phyloP scores from a whole-genome alignment of 2,113 vertebrate genomes.

The Ammodytes dubius region DNA sequence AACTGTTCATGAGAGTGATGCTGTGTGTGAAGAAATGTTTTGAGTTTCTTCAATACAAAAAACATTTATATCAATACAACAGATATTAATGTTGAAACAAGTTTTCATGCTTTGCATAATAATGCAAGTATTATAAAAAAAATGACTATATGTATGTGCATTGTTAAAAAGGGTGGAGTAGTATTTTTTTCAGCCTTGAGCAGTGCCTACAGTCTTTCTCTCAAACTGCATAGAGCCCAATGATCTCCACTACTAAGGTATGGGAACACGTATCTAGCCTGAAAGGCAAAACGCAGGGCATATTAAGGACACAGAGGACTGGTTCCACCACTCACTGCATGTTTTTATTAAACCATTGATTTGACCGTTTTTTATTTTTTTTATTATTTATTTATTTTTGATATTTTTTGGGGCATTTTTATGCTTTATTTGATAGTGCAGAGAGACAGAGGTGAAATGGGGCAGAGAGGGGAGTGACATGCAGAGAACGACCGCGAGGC shows the following conservation, averaged over 20 bases:
- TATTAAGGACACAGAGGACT: background rate
- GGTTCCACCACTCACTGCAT: background rate
- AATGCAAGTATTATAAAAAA: too few species aligned
- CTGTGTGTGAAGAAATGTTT: background rate
- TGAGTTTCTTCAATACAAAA: background rate
- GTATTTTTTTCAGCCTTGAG: background rate
- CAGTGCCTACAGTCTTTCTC: slow-evolving; percentile 2
- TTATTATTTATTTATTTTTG: too few species aligned
- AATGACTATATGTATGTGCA: background rate
- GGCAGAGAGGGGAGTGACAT: too few species aligned
- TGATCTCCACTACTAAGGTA: background rate
- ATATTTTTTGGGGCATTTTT: too few species aligned
- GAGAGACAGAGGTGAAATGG: too few species aligned
- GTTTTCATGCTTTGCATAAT: background rate
- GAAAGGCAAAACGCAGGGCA: background rate
- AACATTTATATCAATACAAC: background rate
- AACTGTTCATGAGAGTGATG: background rate
- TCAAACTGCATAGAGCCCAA: background rate
- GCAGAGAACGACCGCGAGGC: too few species aligned
- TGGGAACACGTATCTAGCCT: background rate
- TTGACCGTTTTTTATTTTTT: background rate
- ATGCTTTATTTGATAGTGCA: too few species aligned
- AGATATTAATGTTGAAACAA: background rate
- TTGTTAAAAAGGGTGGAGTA: background rate
- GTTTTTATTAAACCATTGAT: background rate